Base-by-base conservation (phyloP, 2,113 vertebrate genomes). In the Felis catus region DNA sequence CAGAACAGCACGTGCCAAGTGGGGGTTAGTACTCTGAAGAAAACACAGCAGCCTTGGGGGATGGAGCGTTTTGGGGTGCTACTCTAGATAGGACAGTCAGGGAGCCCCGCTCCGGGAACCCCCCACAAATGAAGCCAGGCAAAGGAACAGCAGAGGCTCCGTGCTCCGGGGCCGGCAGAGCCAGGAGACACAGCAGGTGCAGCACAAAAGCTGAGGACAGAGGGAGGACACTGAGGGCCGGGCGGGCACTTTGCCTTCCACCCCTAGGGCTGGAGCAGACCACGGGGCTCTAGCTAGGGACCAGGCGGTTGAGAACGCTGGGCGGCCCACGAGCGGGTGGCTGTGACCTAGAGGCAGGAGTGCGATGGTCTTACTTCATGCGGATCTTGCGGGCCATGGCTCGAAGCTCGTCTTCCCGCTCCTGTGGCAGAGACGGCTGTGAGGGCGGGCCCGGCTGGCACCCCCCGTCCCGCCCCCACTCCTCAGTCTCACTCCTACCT, bases 331-430 rank as follows among this genome's bases (percentile, higher is more conserved):
- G 5, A 7, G n/a, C 53, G n/a, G 58, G 19, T 5, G 48, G 48
- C 7, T 3, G 48, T 1, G 31, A 41, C 61, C 48, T 23, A 3
- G 6, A 68, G 0, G 11, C 48, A 15, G 80, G 13, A 39, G 23
- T 8, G 33, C 4, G 39, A 12, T 3, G 18, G 25, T 81, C 99
- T 99, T 99, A 99, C 99, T 99, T 99, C 99, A 99, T 99, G 31
- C 99, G 99, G 96, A 99, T 99, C 97, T 99, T 99, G 92, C 99
- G 99, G 97, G 99, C 99, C 99, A 99, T 99, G 97, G 99, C 99
- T 29, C 99, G 98, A 2, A 99, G 99, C 87, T 99, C 99, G 14
- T 99, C 99, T 78, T 99, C 99, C n/a, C 99, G 99, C 93, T 99
- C 99, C 99, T 99, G 97, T 4, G 13, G 53, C 16, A 51, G 83